A percentile compares a stretch with the other conserved stretches of the same genome.
Evolutionary conservation across 1,140 invertebrate genomes (phyloP).

Genomic region (Drosophila pandora): DNA sequence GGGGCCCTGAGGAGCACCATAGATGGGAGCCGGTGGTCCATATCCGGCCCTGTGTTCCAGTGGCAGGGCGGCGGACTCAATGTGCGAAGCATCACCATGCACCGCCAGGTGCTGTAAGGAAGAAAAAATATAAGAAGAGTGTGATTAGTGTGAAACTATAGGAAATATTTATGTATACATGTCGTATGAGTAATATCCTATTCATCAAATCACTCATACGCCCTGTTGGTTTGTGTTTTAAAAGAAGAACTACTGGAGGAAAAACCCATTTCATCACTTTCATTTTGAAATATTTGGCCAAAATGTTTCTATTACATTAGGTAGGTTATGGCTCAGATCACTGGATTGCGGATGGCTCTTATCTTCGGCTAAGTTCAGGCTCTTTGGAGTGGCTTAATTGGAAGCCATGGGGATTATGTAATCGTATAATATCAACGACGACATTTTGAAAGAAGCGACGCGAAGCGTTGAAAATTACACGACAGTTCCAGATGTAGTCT

Average conservation of each 20-base stretch:
- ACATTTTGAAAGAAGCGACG: constrained; percentile 56
- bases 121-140: not conserved
- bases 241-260: no score
- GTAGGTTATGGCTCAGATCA: constrained; percentile 36
- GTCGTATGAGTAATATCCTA: constrained; percentile 9
- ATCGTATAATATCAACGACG: constrained; percentile 27
- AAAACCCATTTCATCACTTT: not conserved
- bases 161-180: not conserved
- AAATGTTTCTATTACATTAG: constrained; percentile 27
- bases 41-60: constrained; percentile 90
- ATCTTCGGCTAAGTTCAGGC: constrained; percentile 19
- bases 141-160: not conserved
- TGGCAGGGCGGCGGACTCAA: constrained; percentile 91
- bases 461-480: constrained; percentile 76
- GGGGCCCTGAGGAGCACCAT: constrained; percentile 85
- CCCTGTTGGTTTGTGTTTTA: not conserved
- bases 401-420: constrained; percentile 31
- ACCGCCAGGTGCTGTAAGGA: constrained; percentile 85
- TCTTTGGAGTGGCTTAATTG: constrained; percentile 53
- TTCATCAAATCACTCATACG: constrained; percentile 13
- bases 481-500: constrained; percentile 43
- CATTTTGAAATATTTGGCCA: constrained; percentile 5
- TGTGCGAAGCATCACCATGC: constrained; percentile 89
- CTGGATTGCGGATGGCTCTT: constrained; percentile 62
- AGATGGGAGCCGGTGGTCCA: constrained; percentile 87